phyloP scores from a whole-genome alignment of 2,797 vertebrate species.

The Crocodylus rhombifer region DNA sequence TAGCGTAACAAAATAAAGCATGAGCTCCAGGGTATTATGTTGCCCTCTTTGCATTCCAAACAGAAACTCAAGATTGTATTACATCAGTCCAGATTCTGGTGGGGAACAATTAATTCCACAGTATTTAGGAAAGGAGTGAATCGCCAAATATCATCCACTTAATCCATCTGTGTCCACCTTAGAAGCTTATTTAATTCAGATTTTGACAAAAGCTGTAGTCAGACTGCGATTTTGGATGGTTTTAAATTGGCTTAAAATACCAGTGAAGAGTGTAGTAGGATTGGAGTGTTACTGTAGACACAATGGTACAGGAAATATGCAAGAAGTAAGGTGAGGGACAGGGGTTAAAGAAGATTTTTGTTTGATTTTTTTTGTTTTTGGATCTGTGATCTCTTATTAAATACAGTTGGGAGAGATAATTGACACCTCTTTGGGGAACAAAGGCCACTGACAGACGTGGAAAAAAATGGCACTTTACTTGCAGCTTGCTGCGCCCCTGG shows the following conservation, averaged over 20 bases:
- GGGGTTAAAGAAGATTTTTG: too few relatives aligned
- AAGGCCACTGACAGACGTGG: too few relatives aligned
- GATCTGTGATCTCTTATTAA: too few relatives aligned
- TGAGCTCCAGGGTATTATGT: fast-evolving
- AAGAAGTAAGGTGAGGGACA: too few relatives aligned
- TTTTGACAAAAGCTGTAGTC: background rate
- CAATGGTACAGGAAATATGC: too few relatives aligned
- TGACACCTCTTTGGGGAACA: too few relatives aligned
- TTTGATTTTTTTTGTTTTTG: too few relatives aligned
- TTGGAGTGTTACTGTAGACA: too few relatives aligned
- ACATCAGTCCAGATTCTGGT: fast-evolving
- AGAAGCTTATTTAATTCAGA: background rate
- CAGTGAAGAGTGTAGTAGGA: background rate
- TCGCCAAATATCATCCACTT: background rate
- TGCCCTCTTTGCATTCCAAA: background rate
- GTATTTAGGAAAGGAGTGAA: background rate
- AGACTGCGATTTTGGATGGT: background rate
- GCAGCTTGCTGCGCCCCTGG: too few relatives aligned
- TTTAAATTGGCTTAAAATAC: background rate
- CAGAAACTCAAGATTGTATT: background rate
- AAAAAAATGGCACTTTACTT: too few relatives aligned
- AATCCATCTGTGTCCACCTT: background rate
- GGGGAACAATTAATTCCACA: background rate
- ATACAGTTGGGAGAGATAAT: too few relatives aligned
- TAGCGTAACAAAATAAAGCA: fast-evolving